phyloP scores from a whole-genome alignment of 2,113 vertebrate genomes.

The Pollimyrus isidori region DNA sequence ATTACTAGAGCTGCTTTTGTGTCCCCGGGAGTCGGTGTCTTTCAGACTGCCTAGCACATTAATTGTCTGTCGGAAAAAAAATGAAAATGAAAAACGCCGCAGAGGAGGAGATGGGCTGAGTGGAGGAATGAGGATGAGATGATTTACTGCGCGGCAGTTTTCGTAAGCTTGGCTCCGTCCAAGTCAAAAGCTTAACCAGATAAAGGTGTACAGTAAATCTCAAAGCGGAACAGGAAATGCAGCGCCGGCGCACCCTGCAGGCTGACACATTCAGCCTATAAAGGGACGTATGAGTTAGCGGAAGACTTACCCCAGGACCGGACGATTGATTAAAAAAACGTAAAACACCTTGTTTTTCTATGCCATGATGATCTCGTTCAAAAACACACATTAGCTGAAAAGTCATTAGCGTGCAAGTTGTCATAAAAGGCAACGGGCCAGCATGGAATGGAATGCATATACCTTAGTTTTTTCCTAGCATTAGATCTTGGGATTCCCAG shows the following conservation, averaged over 20 bases:
- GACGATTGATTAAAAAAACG: background rate
- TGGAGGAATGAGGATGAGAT: slow-evolving; percentile 28
- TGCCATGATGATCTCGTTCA: background rate
- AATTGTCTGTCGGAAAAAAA: background rate
- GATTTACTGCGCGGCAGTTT: background rate
- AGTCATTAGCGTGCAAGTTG: background rate
- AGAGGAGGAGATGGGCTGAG: slow-evolving; percentile 38
- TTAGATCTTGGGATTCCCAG: background rate
- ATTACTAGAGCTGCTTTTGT: background rate
- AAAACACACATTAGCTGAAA: background rate
- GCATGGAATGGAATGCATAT: background rate
- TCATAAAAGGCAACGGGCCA: background rate
- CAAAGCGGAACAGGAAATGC: background rate
- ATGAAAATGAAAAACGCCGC: slow-evolving; percentile 15
- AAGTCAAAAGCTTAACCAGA: background rate
- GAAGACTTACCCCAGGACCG: background rate
- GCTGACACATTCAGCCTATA: background rate
- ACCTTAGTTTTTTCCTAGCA: background rate
- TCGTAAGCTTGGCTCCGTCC: background rate
- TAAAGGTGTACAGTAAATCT: background rate
- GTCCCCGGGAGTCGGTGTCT: background rate
- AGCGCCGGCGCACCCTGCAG: background rate
- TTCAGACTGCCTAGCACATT: background rate
- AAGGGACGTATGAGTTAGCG: background rate
- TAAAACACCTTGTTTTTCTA: background rate